phyloP scores from a whole-genome alignment of 1,140 invertebrate species.

The Drosophila neocordata region DNA sequence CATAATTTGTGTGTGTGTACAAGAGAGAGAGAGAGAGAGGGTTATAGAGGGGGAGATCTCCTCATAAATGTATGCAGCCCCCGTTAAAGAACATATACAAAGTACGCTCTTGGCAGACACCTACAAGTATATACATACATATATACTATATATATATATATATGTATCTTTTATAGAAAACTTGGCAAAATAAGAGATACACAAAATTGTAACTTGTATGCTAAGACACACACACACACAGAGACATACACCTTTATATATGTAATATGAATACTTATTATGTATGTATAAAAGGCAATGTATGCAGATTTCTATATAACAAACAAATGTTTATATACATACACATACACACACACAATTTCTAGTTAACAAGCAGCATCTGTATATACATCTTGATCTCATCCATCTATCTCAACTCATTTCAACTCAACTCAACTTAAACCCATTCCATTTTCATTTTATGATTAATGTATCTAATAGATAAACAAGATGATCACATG shows the following conservation, averaged over 20 bases:
- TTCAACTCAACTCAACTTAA: background rate
- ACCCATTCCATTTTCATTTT: constrained; percentile 19
- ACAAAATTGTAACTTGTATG: constrained; percentile 4
- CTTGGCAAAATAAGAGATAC: constrained; percentile 54
- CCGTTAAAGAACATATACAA: background rate
- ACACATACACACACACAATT: background rate
- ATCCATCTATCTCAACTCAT: constrained; percentile 1
- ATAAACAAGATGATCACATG: constrained; percentile 18
- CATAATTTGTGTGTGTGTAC: too few relatives aligned
- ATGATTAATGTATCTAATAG: constrained; percentile 13
- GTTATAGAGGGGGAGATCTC: too few relatives aligned
- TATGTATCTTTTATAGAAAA: constrained; percentile 57
- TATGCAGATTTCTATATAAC: constrained; percentile 3
- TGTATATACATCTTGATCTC: constrained; percentile 3
- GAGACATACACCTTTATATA: background rate
- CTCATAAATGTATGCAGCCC: too few relatives aligned
- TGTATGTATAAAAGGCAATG: background rate
- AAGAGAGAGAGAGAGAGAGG: too few relatives aligned
- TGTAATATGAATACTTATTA: constrained; percentile 7
- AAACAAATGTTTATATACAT: background rate
- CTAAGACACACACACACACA: background rate
- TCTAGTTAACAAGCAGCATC: constrained; percentile 6
- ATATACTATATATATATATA: background rate
- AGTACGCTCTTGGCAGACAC: background rate
- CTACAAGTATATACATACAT: constrained; percentile 9